Percentiles rank a stretch among this genome's conserved stretches.
These are phyloP conservation scores for Pseudois nayaur DNA, from an alignment of 2,113 vertebrate species.

Conservation along the genomic window DNA sequence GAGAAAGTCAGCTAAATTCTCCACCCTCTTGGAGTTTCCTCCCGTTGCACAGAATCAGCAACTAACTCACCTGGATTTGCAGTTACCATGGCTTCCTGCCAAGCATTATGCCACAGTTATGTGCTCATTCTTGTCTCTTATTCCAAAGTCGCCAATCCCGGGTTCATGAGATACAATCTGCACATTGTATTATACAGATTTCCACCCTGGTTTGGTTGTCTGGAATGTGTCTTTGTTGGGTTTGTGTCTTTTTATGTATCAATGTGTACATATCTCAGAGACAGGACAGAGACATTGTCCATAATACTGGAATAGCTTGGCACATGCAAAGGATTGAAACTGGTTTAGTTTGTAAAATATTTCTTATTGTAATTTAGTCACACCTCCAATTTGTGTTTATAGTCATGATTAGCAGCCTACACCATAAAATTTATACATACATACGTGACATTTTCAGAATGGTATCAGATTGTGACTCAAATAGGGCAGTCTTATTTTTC, in stretches of 20 bases:
- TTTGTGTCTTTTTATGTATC: neutral
- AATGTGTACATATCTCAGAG: neutral
- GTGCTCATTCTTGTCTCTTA: neutral
- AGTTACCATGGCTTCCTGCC: slow-evolving; percentile 32
- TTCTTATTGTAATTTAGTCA: neutral
- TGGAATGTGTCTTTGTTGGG: neutral
- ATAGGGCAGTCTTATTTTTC: neutral
- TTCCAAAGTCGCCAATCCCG: neutral
- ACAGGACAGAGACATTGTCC: neutral
- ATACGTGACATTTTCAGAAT: neutral
- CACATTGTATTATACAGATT: neutral
- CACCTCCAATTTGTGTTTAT: neutral
- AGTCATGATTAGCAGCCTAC: neutral
- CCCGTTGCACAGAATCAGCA: neutral
- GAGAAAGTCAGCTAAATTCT: slow-evolving; percentile 6
- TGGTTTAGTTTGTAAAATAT: neutral
- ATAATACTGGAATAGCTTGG: slow-evolving; percentile 11
- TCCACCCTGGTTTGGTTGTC: neutral
- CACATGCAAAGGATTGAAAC: neutral
- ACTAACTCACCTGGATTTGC: slow-evolving; percentile 36
- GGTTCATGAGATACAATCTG: neutral
- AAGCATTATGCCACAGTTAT: neutral
- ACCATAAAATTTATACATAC: neutral
- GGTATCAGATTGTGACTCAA: neutral
- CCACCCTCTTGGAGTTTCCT: neutral